Evolutionary conservation across 2,797 vertebrate genomes (phyloP).

Genomic region (Pangasius djambal): DNA sequence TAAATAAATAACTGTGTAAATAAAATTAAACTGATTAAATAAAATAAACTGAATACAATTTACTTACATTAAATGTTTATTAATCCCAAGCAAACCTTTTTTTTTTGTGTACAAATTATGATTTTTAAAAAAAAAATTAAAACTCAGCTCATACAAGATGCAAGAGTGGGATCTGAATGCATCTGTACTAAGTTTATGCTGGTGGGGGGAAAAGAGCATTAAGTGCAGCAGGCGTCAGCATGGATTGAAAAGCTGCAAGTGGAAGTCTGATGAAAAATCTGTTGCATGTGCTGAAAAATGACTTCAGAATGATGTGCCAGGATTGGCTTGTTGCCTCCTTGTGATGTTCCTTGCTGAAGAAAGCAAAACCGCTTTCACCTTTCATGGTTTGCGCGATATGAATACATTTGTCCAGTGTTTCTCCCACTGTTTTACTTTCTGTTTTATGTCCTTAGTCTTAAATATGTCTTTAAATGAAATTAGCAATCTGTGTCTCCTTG

Average conservation of each 20-base stretch:
- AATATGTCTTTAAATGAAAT: not conserved
- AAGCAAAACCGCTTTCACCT: not conserved
- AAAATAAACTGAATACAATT: not conserved
- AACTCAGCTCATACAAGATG: not conserved
- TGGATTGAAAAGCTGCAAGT: not conserved
- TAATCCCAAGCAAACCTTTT: too few relatives aligned
- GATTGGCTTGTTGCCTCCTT: not conserved
- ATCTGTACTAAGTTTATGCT: not conserved
- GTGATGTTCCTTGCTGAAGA: not conserved
- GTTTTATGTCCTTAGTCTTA: too few relatives aligned
- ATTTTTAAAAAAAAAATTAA: not conserved
- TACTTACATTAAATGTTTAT: too few relatives aligned
- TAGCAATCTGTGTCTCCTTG: constrained; percentile 7
- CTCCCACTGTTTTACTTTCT: not conserved
- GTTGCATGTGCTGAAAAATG: not conserved
- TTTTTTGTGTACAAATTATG: not conserved
- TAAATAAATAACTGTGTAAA: not conserved
- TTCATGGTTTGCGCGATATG: not conserved
- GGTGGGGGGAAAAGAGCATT: not conserved
- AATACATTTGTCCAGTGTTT: not conserved
- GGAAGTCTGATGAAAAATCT: not conserved
- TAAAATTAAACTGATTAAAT: not conserved
- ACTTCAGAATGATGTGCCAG: not conserved
- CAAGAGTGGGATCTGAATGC: not conserved
- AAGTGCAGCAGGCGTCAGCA: not conserved